Evolutionary conservation across 2,888 invertebrate genomes (phyloP).

Genomic region (Drosophila infuscata): DNA sequence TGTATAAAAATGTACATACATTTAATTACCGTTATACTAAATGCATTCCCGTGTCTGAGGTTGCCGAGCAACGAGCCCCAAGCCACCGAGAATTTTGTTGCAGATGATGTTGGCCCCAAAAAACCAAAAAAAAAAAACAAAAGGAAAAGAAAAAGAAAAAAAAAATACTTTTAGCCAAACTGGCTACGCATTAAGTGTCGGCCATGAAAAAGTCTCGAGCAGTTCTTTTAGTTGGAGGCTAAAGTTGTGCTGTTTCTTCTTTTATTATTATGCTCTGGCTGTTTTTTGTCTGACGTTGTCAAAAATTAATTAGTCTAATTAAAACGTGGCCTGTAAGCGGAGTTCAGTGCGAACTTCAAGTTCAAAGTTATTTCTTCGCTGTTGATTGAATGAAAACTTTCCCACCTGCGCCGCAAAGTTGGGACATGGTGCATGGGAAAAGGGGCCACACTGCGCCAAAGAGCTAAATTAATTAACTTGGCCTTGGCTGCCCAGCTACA

Average conservation of each 20-base stretch:
- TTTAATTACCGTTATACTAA: constrained; percentile 51
- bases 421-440: background rate
- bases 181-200: constrained; percentile 35
- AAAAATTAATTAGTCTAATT: constrained; percentile 78
- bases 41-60: constrained; percentile 50
- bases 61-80: constrained; percentile 6
- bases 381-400: constrained; percentile 77
- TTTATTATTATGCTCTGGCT: constrained; percentile 23
- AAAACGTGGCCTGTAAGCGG: constrained; percentile 57
- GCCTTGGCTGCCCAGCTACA: constrained; percentile 35
- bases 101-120: constrained; percentile 23
- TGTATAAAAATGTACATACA: background rate
- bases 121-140: background rate
- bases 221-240: background rate
- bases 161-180: constrained; percentile 36
- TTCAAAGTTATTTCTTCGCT: constrained; percentile 66
- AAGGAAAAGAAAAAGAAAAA: background rate
- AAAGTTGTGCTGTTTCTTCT: constrained; percentile 20
- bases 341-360: constrained; percentile 57
- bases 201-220: constrained; percentile 10
- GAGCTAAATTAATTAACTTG: constrained; percentile 72
- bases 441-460: constrained; percentile 10
- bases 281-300: constrained; percentile 36
- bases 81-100: background rate
- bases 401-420: constrained; percentile 53